Conservation (phyloP, 2,113 vertebrate genomes). For the Pongo pygmaeus region DNA sequence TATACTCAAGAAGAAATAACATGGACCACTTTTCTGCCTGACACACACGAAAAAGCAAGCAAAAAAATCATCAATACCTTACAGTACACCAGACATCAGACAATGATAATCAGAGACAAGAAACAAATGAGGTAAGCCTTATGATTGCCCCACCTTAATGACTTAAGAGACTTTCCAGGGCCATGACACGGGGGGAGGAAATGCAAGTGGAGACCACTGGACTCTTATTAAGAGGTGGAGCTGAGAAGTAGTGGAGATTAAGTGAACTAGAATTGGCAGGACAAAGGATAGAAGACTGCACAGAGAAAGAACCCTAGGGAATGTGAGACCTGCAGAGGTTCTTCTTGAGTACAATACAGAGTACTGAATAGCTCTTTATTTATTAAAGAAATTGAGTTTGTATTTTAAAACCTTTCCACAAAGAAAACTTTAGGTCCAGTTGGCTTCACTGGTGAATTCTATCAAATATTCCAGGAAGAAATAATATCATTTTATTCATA, state of each 20-base stretch:
- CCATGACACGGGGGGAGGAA: not conserved
- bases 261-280: not conserved
- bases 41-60: not conserved
- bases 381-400: not conserved
- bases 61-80: not conserved
- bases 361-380: not conserved
- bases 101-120: not conserved
- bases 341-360: not conserved
- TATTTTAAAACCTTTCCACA: not conserved
- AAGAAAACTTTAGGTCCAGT: not conserved
- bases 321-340: not conserved
- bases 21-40: not conserved
- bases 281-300: not conserved
- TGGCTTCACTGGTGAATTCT: constrained; percentile 16
- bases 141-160: not conserved
- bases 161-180: not conserved
- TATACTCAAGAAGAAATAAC: not conserved
- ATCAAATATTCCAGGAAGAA: constrained; percentile 22
- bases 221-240: not conserved
- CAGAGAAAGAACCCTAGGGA: not conserved
- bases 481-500: not conserved
- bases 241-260: not conserved
- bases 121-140: not conserved
- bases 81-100: not conserved
- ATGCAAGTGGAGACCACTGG: not conserved